A percentile compares a stretch with the other conserved stretches of the same genome.
Conservation (phyloP, 2,113 vertebrate genomes). For the Aix galericulata region DNA sequence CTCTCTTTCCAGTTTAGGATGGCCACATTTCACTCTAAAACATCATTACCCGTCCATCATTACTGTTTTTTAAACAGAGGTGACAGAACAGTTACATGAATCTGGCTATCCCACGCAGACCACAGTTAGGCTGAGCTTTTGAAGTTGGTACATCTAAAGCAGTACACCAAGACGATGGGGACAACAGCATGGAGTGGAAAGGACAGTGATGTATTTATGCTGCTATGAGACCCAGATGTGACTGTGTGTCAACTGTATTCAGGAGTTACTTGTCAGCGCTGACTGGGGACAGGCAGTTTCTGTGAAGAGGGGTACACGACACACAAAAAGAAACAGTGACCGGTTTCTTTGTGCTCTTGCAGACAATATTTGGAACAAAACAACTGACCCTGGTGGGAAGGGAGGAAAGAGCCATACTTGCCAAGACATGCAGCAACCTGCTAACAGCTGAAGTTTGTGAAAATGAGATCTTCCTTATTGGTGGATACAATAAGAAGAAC, state of each 20-base stretch:
- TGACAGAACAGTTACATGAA: not conserved
- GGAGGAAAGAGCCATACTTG: rapidly evolving
- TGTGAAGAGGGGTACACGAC: not conserved
- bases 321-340: rapidly evolving
- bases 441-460: rapidly evolving
- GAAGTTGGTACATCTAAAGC: not conserved
- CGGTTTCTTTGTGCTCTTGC: not conserved
- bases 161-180: not conserved
- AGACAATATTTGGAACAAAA: not conserved
- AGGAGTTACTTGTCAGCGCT: not conserved
- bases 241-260: not conserved
- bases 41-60: not conserved
- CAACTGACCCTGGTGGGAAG: not conserved
- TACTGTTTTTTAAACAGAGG: not conserved
- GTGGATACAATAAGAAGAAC: not conserved
- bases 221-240: not conserved
- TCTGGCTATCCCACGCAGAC: not conserved
- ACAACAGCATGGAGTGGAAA: rapidly evolving
- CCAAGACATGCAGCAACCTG: rapidly evolving
- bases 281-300: not conserved
- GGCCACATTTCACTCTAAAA: not conserved
- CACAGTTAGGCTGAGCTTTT: not conserved
- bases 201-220: too few relatives aligned
- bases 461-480: rapidly evolving
- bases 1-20: not conserved